Conservation (phyloP, 1,140 invertebrate species). For the Cardiocondyla obscurior region DNA sequence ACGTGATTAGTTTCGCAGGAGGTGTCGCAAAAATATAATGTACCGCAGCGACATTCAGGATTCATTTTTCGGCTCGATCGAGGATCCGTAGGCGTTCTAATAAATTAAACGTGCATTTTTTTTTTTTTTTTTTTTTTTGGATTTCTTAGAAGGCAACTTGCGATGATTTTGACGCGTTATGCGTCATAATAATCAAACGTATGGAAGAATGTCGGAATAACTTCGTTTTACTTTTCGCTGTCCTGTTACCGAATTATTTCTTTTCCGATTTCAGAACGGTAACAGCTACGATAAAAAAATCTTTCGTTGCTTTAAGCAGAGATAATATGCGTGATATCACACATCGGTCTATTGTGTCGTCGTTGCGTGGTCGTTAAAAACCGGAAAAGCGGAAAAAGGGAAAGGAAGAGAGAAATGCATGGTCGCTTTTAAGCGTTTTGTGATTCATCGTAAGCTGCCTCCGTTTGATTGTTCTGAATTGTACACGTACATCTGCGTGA, state of each 20-base stretch:
- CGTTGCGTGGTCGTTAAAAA: constrained; percentile 29
- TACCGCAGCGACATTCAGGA: not conserved
- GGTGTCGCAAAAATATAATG: constrained; percentile 45
- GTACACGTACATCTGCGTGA: too few relatives aligned
- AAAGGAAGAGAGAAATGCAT: not conserved
- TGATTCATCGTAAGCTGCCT: too few relatives aligned
- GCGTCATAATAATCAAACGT: not conserved
- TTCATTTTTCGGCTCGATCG: constrained; percentile 36
- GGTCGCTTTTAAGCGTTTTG: too few relatives aligned
- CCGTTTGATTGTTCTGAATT: too few relatives aligned
- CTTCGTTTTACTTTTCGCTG: too few relatives aligned
- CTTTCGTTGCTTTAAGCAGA: constrained; percentile 43
- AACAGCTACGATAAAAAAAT: constrained; percentile 53
- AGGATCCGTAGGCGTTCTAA: not conserved
- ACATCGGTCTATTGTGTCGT: not conserved
- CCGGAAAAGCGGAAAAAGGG: not conserved
- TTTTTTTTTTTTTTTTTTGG: too few relatives aligned
- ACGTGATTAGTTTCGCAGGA: constrained; percentile 67
- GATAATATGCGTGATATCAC: constrained; percentile 50
- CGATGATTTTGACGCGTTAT: not conserved
- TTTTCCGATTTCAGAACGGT: constrained; percentile 28
- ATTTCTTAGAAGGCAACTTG: too few relatives aligned
- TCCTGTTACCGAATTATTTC: constrained; percentile 39
- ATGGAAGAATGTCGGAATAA: not conserved
- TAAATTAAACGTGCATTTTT: not conserved